Conservation (phyloP, 2,797 vertebrate species). For the Notoglanidium macrostoma region DNA sequence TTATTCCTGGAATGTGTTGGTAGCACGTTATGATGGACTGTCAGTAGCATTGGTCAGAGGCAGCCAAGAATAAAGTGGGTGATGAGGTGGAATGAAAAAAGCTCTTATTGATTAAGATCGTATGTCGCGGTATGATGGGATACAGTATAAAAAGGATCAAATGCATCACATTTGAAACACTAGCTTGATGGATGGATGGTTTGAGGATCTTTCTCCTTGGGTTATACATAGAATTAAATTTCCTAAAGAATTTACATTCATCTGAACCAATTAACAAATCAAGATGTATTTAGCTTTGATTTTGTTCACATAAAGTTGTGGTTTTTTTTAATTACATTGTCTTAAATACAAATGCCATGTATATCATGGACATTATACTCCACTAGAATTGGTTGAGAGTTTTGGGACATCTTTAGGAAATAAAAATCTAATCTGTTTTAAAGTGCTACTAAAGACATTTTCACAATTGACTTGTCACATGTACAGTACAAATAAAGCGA, state of each 20-base stretch:
- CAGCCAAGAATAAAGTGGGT: conserved; percentile 36
- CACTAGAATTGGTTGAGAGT: background rate
- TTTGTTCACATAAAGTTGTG: background rate
- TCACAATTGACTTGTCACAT: background rate
- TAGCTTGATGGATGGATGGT: background rate
- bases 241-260: background rate
- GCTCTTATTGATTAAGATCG: background rate
- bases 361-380: background rate
- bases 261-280: background rate
- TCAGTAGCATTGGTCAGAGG: conserved; percentile 30
- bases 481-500: background rate
- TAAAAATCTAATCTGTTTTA: background rate
- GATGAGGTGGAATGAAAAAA: conserved; percentile 15
- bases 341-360: background rate
- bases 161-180: background rate
- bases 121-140: background rate
- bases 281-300: background rate
- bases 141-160: background rate
- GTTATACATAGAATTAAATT: background rate
- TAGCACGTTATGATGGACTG: conserved; percentile 37
- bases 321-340: no score
- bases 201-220: background rate
- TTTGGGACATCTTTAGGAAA: background rate
- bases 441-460: background rate
- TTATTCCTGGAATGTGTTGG: conserved; percentile 31